phyloP scores from a whole-genome alignment of 2,113 vertebrate species.

The Notarius lentiginosus region DNA sequence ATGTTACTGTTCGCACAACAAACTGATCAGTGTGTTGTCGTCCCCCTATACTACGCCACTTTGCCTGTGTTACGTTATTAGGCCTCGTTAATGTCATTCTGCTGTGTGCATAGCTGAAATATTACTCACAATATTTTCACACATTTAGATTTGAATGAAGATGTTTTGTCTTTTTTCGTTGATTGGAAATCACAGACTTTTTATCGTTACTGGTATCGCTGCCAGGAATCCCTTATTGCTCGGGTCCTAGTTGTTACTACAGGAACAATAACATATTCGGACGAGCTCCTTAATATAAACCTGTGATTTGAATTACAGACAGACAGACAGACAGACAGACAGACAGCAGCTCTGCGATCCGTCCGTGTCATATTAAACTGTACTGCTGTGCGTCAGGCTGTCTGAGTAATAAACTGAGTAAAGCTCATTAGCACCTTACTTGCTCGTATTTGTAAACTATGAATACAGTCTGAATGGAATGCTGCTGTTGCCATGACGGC shows the following conservation, averaged over 20 bases:
- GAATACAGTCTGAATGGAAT: slow-evolving; percentile 32
- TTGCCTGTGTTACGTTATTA: too few relatives aligned
- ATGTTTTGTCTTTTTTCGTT: too few relatives aligned
- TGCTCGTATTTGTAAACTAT: slow-evolving; percentile 31
- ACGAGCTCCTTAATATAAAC: background rate
- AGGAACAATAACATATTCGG: background rate
- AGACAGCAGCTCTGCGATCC: background rate
- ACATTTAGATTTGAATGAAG: too few relatives aligned
- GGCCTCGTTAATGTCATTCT: too few relatives aligned
- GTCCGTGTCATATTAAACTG: background rate
- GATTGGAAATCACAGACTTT: too few relatives aligned
- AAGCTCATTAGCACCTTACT: slow-evolving; percentile 9
- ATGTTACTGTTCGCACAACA: background rate
- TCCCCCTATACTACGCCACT: too few relatives aligned
- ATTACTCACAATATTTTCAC: too few relatives aligned
- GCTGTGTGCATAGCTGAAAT: too few relatives aligned
- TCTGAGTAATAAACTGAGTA: slow-evolving; percentile 4
- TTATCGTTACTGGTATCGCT: too few relatives aligned
- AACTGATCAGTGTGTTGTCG: too few relatives aligned
- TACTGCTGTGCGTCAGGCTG: background rate
- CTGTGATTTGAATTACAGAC: background rate
- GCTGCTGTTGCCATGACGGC: slow-evolving; percentile 43
- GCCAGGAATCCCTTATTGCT: too few relatives aligned
- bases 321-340: background rate
- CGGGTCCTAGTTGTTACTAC: background rate